A percentile compares a stretch with the other conserved stretches of the same genome.
These are phyloP conservation scores for Sinopyrophorus schimmeli DNA, from an alignment of 2,888 invertebrate genomes.

Conservation along the genomic window DNA sequence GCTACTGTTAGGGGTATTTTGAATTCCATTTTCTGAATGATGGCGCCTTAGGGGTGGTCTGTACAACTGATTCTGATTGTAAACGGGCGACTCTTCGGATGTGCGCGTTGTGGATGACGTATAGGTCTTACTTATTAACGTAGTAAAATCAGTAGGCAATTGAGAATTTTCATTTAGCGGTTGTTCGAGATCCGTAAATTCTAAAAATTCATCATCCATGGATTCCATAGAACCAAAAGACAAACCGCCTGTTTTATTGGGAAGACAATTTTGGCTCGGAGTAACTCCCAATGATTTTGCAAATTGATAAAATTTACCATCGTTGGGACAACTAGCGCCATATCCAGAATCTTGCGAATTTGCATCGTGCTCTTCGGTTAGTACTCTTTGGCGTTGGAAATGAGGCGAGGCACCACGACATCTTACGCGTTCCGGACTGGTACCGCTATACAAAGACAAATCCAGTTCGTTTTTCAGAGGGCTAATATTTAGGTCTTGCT, in stretches of 20 bases:
- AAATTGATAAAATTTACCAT: constrained; percentile 43
- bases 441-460: constrained; percentile 48
- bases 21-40: constrained; percentile 57
- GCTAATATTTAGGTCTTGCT: constrained; percentile 41
- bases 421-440: constrained; percentile 38
- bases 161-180: constrained; percentile 55
- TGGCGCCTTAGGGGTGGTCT: constrained; percentile 58
- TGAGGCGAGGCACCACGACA: constrained; percentile 43
- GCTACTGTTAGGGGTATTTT: constrained; percentile 48
- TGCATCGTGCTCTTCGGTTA: constrained; percentile 59
- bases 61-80: constrained; percentile 28
- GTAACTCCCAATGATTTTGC: constrained; percentile 26
- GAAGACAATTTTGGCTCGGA: constrained; percentile 35
- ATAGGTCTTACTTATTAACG: constrained; percentile 62
- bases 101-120: constrained; percentile 28
- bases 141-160: constrained; percentile 62
- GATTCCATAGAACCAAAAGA: constrained; percentile 62
- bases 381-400: constrained; percentile 45
- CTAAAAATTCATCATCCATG: constrained; percentile 68
- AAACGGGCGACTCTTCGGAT: constrained; percentile 24
- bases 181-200: constrained; percentile 63
- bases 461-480: constrained; percentile 48
- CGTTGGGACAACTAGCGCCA: constrained; percentile 51
- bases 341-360: constrained; percentile 66
- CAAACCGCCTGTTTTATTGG: constrained; percentile 42